phyloP scores from a whole-genome alignment of 2,888 invertebrate species.

The Drosophila borborema region DNA sequence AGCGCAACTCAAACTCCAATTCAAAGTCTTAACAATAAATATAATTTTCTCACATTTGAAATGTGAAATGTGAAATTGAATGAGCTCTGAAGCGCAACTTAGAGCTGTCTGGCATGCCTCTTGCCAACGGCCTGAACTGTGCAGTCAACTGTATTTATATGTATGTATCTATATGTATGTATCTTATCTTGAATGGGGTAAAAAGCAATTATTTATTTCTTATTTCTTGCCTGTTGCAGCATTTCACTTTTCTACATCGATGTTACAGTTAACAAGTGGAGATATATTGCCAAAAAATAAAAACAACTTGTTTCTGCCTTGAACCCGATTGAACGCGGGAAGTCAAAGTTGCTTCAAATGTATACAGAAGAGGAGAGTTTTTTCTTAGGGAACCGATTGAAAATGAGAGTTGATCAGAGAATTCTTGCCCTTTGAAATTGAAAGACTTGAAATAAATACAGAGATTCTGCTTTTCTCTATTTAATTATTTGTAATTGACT shows the following conservation, averaged over 20 bases:
- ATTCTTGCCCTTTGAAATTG: too few species aligned
- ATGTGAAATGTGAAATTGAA: constrained; percentile 58
- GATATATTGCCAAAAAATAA: constrained; percentile 6
- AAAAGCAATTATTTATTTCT: constrained; percentile 57
- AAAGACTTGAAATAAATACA: neutral
- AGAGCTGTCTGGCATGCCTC: constrained; percentile 31
- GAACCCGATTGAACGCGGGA: neutral
- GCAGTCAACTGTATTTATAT: constrained; percentile 50
- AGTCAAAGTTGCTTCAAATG: neutral
- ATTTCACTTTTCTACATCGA: constrained; percentile 69
- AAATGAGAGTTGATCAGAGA: neutral
- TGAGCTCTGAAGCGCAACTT: constrained; percentile 62
- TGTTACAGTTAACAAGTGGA: constrained; percentile 24
- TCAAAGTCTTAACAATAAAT: constrained; percentile 42
- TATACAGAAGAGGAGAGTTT: too few species aligned
- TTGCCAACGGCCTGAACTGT: constrained; percentile 46
- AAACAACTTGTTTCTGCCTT: neutral
- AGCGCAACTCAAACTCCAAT: constrained; percentile 18
- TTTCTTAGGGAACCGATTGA: neutral
- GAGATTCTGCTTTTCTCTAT: neutral
- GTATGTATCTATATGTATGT: neutral
- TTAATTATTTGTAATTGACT: neutral
- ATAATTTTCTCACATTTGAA: constrained; percentile 59
- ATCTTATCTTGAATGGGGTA: constrained; percentile 36
- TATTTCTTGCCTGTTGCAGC: constrained; percentile 45